Evolutionary conservation across 2,888 invertebrate genomes (phyloP).

Genomic region (Micoletzkya japonica): DNA sequence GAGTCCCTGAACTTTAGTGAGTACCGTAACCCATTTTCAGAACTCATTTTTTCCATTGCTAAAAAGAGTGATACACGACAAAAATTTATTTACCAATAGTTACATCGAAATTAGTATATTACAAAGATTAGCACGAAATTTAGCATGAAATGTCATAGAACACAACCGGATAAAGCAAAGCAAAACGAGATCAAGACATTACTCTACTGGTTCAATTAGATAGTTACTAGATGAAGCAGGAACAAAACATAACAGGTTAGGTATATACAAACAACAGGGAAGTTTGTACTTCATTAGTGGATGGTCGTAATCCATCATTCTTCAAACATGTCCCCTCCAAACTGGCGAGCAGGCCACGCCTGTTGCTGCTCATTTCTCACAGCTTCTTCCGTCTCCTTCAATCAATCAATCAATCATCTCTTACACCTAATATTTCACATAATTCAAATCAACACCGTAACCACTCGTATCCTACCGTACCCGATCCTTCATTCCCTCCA

Average conservation of each 20-base stretch:
- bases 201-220: too few relatives aligned
- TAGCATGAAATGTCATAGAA: too few relatives aligned
- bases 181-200: background rate
- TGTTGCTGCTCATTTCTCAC: too few relatives aligned
- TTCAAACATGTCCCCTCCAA: too few relatives aligned
- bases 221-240: too few relatives aligned
- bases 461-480: slow-evolving; percentile 1
- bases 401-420: background rate
- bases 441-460: background rate
- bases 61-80: background rate
- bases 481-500: background rate
- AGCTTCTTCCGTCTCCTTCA: background rate
- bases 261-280: background rate
- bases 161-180: background rate
- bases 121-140: background rate
- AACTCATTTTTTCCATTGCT: background rate
- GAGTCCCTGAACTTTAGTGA: background rate
- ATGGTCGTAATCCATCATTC: too few relatives aligned
- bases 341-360: too few relatives aligned
- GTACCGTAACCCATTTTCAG: background rate
- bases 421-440: background rate
- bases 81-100: slow-evolving; percentile 1
- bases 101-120: background rate
- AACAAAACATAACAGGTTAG: too few relatives aligned
- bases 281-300: too few relatives aligned